Conservation (phyloP, 2,797 vertebrate genomes). For the Margarornis squamiger region DNA sequence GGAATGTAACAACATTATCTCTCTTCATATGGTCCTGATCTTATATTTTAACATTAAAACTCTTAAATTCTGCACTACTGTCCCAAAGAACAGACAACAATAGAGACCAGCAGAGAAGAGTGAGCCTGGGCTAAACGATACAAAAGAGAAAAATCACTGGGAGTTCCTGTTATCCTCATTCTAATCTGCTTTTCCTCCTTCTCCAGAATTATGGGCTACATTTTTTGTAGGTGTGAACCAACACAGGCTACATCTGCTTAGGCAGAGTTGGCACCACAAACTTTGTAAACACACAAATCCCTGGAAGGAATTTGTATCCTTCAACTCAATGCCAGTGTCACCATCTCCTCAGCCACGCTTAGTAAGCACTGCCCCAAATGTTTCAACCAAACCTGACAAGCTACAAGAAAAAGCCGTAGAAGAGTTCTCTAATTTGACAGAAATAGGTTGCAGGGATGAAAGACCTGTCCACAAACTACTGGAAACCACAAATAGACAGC, state of each 20-base stretch:
- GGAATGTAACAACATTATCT: neutral
- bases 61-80: neutral
- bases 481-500: neutral
- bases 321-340: neutral
- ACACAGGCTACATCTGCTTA: neutral
- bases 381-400: neutral
- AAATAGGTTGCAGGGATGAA: neutral
- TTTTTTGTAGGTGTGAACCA: neutral
- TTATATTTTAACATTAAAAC: neutral
- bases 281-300: neutral
- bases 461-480: neutral
- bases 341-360: neutral
- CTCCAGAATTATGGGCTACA: neutral
- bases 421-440: neutral
- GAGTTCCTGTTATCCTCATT: accelerated
- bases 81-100: neutral
- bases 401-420: neutral
- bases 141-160: neutral
- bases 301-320: neutral
- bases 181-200: neutral
- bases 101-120: neutral
- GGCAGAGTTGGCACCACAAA: neutral
- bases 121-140: neutral
- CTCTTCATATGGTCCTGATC: neutral
- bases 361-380: neutral